Base-by-base conservation (phyloP, 2,113 vertebrate species). In the Rhynchomys soricoides region DNA sequence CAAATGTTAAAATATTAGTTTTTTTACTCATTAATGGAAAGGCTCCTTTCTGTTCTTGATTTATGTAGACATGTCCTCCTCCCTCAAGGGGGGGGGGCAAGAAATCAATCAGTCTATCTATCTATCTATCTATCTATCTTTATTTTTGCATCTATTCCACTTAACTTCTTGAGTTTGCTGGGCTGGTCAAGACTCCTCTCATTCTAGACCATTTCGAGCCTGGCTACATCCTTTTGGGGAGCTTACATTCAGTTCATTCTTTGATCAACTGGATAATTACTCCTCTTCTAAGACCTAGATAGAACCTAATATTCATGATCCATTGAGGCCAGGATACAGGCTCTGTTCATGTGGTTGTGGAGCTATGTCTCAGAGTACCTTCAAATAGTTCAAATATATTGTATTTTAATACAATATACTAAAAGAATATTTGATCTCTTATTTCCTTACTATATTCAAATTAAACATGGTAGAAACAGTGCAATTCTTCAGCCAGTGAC, bases 401-500 rank as follows among this genome's bases (percentile, higher is more conserved):
- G 31, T 96, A 74, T 96, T 97, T 94, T 90, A 95, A 96, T 77
- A 5, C 21, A 55, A 21, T 89, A 0, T 82, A n/a, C 48, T 97
- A 62, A 96, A 98, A 98, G 83, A 52, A 89, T 93, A 24, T 97
- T 97, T 78, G 50, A 40, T 97, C 96, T 90, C 94, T 29, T 97
- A 59, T 96, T 96, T 71, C 79, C 45, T 90, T 57, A 79, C 92
- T 85, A 9, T 87, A 62, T 29, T 40, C 91, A 94, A 97, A 96
- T 93, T 0, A 96, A 86, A 96, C 73, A 73, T 57, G 22, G 15
- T 96, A 93, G 11, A 95, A 95, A 57, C 59, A 82, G 59, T 93
- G 34, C 95, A 96, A 64, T 97, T 98, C 96, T 98, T 93, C 2
- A 73, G 96, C 98, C 73, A 95, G 43, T 73, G 97, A 97, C 96